Evolutionary conservation across 2,113 vertebrate genomes (phyloP), one percentile per base, ranked within the genome.

Genomic region (Ellobius talpinus): DNA sequence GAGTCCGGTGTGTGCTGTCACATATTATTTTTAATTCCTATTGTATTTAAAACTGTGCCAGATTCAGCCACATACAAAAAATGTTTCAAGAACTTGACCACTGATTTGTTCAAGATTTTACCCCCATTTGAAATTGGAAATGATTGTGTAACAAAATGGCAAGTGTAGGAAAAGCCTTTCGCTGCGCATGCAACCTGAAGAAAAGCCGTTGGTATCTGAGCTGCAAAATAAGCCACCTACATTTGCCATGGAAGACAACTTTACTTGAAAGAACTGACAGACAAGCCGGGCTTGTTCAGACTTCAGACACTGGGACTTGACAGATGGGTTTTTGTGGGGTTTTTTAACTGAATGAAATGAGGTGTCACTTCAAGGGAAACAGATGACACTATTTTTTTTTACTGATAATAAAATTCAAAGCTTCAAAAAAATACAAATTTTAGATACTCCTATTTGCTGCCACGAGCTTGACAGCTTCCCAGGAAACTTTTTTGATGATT

Each of bases 251-350:
- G 74, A 93, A 85, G 11, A 82, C 10, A 26, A 89, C 55, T 97
- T 88, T 94, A 92, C 21, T 76, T 96, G 79, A 97, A 95, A 97
- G 87, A 93, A 77, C 78, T 95, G 85, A 85, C 77, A 96, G 94
- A 70, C 52, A 97, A 95, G 24, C 65, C 76, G n/a, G 24, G 1
- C 68, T 81, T 96, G 92, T 86, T 94, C 90, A 82, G 81, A 86
- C 81, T 92, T 94, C 90, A 82, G 81, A 86, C 81, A 91, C 84
- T 7, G 7, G 11, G 78, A 89, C 90, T 1, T 96, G 94, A 96
- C 94, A 97, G 86, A 31, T 29, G 13, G 86, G 66, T 29, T 33
- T 68, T 68, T 74, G 55, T 58, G 55, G 14, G 14, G 5, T 36
- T 84, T 47, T 90, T 24, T 74, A 96, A 94, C 81, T 90, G 58